Percentiles rank a stretch among this genome's conserved stretches.
Conservation (phyloP, 2,797 vertebrate species). For the Sphenopsis melanotis region DNA sequence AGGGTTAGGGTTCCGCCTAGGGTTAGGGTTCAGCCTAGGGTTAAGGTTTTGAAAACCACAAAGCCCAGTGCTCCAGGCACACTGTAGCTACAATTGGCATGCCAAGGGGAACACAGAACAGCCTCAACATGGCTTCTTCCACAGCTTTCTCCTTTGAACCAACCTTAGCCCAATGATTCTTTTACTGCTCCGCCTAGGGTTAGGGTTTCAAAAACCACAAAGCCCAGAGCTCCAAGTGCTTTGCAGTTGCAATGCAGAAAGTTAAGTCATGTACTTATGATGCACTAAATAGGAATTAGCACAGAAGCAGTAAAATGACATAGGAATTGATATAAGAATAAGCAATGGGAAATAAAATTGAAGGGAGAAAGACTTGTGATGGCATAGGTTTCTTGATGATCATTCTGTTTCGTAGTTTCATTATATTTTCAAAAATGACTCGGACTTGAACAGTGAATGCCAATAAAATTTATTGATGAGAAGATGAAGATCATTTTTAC, state of each 20-base stretch:
- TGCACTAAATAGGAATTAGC: not conserved
- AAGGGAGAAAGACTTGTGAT: not conserved
- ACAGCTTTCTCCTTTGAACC: not conserved
- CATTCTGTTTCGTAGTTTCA: not conserved
- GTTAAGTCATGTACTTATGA: not conserved
- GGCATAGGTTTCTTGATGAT: not conserved
- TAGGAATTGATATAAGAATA: not conserved
- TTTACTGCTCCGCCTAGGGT: not conserved
- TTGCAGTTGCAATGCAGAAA: not conserved
- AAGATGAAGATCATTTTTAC: not conserved
- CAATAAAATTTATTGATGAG: not conserved
- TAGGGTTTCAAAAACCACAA: not conserved
- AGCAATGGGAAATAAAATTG: not conserved
- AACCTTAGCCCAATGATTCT: not conserved
- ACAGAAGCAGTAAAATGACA: not conserved
- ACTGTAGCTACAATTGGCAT: too few relatives aligned
- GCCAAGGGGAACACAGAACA: not conserved
- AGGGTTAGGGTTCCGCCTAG: too few relatives aligned
- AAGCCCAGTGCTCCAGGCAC: too few relatives aligned
- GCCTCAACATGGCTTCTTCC: too few relatives aligned
- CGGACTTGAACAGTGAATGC: not conserved
- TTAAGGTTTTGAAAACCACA: too few relatives aligned
- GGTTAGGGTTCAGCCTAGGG: too few relatives aligned
- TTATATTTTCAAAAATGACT: not conserved
- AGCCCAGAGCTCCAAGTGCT: not conserved